phyloP scores from a whole-genome alignment of 2,888 invertebrate genomes.

The Spicauda simplicius region DNA sequence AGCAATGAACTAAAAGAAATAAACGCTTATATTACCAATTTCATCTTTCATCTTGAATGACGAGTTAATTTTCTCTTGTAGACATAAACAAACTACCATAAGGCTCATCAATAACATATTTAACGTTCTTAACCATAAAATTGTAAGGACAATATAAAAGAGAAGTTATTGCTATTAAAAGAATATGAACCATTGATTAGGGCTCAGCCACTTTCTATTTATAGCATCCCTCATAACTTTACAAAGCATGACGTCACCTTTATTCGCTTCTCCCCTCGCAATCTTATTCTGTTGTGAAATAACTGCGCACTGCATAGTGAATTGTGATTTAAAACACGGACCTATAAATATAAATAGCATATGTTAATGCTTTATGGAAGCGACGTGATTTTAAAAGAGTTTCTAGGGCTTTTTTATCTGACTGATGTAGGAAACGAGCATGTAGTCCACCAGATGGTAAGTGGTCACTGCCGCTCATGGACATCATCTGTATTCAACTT shows the following conservation, averaged over 20 bases:
- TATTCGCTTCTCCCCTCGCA: constrained; percentile 1
- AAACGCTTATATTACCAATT: background rate
- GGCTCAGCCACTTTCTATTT: constrained; percentile 21
- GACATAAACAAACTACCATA: background rate
- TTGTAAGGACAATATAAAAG: constrained; percentile 25
- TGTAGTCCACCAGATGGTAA: too few relatives aligned
- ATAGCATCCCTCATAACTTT: constrained; percentile 19
- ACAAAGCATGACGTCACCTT: constrained; percentile 22
- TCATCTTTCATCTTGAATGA: background rate
- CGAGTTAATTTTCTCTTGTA: background rate
- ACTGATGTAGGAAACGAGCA: too few relatives aligned
- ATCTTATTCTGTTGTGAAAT: background rate
- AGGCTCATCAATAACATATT: background rate
- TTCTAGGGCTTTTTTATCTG: too few relatives aligned
- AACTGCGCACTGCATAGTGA: background rate
- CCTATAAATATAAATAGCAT: too few relatives aligned
- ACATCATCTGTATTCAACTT: too few relatives aligned
- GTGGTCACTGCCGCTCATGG: too few relatives aligned
- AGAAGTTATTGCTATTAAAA: constrained; percentile 43
- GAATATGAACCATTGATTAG: constrained; percentile 17
- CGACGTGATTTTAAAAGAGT: too few relatives aligned
- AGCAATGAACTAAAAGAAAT: too few relatives aligned
- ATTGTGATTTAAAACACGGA: background rate
- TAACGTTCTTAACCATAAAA: background rate
- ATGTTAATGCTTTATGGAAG: too few relatives aligned